Evolutionary conservation across 2,113 vertebrate genomes (phyloP).

Genomic region (Tonatia bakeri): DNA sequence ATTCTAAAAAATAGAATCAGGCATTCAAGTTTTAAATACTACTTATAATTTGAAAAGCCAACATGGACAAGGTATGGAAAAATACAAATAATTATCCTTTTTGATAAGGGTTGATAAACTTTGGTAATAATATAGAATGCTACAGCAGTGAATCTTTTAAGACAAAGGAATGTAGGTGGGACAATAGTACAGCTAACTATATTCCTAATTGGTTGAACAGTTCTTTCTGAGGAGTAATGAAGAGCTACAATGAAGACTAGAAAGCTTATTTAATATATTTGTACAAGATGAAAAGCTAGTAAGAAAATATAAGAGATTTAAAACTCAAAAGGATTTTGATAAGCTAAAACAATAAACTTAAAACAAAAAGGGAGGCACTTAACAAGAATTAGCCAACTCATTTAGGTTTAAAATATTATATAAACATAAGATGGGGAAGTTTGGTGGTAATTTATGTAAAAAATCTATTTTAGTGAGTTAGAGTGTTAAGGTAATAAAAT

Average conservation of each 20-base stretch:
- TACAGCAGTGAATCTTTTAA: neutral
- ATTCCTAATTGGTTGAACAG: neutral
- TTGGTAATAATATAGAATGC: neutral
- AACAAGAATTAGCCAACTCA: neutral
- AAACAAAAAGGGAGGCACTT: neutral
- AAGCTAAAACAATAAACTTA: neutral
- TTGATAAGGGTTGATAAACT: neutral
- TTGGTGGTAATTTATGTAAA: neutral
- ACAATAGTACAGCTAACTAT: neutral
- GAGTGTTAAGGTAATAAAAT: neutral
- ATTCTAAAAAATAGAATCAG: neutral
- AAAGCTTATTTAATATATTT: neutral
- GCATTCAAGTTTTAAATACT: neutral
- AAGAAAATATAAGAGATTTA: neutral
- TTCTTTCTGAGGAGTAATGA: neutral
- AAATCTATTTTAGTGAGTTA: neutral
- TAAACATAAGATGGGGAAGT: neutral
- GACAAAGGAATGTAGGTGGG: neutral
- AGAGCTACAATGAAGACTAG: neutral
- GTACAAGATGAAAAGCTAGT: neutral
- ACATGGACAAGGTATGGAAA: neutral
- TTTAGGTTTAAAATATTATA: constrained; percentile 5
- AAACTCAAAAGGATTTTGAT: neutral
- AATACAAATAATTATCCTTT: neutral
- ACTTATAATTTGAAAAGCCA: neutral